These are phyloP conservation scores for Prorops nasuta DNA, from an alignment of 1,140 invertebrate genomes.

Conservation along the genomic window DNA sequence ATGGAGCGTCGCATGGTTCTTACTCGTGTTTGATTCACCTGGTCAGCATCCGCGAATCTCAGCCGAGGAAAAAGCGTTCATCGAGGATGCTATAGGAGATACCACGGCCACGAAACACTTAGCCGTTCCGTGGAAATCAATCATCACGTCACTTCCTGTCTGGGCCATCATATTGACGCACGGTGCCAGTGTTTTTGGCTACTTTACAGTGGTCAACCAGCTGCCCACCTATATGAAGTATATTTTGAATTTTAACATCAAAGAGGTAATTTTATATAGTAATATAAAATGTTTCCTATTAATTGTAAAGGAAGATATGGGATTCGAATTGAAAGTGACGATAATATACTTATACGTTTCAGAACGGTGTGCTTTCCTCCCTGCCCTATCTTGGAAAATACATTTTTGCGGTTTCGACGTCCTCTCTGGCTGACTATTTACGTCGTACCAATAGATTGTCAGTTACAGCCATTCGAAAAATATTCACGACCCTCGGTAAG, in stretches of 20 bases:
- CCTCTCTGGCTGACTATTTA: slow-evolving; percentile 69
- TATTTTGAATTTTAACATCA: slow-evolving; percentile 84
- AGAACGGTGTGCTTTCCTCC: slow-evolving; percentile 87
- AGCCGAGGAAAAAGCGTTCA: slow-evolving; percentile 74
- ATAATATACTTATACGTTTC: slow-evolving; percentile 10
- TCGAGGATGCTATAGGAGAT: slow-evolving; percentile 71
- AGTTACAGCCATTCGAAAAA: slow-evolving; percentile 69
- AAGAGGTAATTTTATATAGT: slow-evolving; percentile 61
- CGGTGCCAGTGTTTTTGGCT: slow-evolving; percentile 89
- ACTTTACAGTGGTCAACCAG: slow-evolving; percentile 91
- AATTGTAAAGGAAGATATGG: no score
- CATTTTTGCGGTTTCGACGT: slow-evolving; percentile 69
- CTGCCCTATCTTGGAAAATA: slow-evolving; percentile 86
- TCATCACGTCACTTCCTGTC: slow-evolving; percentile 80
- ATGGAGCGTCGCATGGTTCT: slow-evolving; percentile 84
- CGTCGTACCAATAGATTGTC: slow-evolving; percentile 63
- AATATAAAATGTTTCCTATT: not conserved
- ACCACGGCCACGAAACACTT: slow-evolving; percentile 49
- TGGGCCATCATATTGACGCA: slow-evolving; percentile 92
- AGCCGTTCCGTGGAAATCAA: slow-evolving; percentile 74
- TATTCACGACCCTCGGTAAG: slow-evolving; percentile 67
- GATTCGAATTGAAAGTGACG: no score
- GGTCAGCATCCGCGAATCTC: slow-evolving; percentile 83
- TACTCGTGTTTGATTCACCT: slow-evolving; percentile 82
- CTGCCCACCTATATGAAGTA: slow-evolving; percentile 92